Evolutionary conservation across 2,797 vertebrate genomes (phyloP).

Genomic region (Pseudochromis fuscus): DNA sequence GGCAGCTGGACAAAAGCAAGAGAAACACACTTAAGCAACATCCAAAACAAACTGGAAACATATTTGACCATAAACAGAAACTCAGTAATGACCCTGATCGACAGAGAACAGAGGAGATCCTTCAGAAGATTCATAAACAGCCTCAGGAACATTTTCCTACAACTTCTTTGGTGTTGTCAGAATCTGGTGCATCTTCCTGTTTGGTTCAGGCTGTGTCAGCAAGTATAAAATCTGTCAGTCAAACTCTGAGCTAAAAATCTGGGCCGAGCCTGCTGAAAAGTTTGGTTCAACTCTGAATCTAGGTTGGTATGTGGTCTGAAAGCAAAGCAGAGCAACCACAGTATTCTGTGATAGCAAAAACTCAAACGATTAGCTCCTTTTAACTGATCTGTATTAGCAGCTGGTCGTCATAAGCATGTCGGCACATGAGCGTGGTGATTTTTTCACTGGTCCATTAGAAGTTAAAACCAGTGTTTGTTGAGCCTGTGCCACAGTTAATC

Average conservation of each 20-base stretch:
- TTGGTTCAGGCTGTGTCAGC: neutral
- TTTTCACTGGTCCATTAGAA: neutral
- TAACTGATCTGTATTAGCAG: neutral
- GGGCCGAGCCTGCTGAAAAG: neutral
- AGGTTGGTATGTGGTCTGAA: neutral
- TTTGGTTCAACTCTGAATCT: neutral
- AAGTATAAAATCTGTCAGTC: neutral
- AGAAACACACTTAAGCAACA: too few relatives aligned
- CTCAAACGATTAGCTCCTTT: neutral
- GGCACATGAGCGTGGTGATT: neutral
- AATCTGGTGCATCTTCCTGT: neutral
- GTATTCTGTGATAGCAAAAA: neutral
- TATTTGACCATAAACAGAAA: conserved; percentile 15
- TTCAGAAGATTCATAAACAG: neutral
- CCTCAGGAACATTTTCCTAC: neutral
- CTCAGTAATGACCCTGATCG: conserved; percentile 2
- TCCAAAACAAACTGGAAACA: conserved; percentile 27
- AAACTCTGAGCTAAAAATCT: neutral
- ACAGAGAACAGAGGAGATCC: conserved; percentile 5
- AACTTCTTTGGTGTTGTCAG: neutral
- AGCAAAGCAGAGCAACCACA: neutral
- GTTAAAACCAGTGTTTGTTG: neutral
- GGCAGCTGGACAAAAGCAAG: conserved; percentile 74
- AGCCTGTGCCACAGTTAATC: neutral
- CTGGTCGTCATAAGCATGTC: neutral